These are phyloP conservation scores for Eutolmus rufibarbis DNA, from an alignment of 2,888 invertebrate genomes.

Conservation along the genomic window DNA sequence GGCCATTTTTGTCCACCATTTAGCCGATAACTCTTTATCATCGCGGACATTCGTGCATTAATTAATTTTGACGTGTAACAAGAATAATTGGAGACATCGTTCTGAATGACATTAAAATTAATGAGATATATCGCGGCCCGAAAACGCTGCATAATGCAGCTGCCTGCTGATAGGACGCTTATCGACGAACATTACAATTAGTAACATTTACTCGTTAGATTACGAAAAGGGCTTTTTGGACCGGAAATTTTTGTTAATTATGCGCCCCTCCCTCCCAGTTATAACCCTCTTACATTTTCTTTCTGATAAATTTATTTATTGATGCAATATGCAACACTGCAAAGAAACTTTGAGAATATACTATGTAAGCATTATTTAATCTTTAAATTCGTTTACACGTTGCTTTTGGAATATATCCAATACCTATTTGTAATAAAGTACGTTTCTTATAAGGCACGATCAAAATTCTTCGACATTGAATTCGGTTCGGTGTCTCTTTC, in stretches of 20 bases:
- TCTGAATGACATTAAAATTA: not conserved
- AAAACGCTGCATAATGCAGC: not conserved
- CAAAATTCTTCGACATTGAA: not conserved
- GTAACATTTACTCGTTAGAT: not conserved
- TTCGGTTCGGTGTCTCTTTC: not conserved
- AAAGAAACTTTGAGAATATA: no score
- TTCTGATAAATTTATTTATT: no score
- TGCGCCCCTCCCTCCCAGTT: no score
- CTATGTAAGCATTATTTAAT: no score
- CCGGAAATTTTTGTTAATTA: not conserved
- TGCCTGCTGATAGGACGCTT: not conserved
- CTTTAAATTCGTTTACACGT: no score
- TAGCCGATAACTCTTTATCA: not conserved
- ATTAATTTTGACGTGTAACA: not conserved
- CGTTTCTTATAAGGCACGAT: not conserved
- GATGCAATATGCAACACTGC: no score
- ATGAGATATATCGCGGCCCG: not conserved
- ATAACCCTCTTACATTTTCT: no score
- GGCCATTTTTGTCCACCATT: not conserved
- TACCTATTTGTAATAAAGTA: not conserved
- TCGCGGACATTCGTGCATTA: not conserved
- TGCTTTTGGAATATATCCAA: no score
- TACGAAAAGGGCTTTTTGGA: not conserved
- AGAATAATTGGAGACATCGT: not conserved
- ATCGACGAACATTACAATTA: not conserved